Conservation (phyloP, 2,888 invertebrate genomes). For the Toxonevra muliebris region DNA sequence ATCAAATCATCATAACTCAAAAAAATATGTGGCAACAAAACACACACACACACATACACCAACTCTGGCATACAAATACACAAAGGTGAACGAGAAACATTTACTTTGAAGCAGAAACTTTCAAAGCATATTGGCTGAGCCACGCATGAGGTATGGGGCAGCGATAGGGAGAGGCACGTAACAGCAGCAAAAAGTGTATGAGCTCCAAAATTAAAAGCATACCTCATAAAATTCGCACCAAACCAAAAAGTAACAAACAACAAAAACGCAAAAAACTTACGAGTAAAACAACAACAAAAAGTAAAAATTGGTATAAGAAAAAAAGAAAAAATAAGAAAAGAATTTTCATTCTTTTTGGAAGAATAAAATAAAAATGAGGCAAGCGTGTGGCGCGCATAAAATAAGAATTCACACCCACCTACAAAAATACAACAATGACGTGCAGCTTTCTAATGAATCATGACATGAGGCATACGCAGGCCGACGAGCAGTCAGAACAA, state of each 20-base stretch:
- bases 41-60: too few species aligned
- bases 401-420: conserved; percentile 41
- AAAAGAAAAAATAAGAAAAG: not conserved
- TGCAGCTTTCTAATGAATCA: too few species aligned
- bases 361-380: conserved; percentile 40
- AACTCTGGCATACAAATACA: too few species aligned
- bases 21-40: not conserved
- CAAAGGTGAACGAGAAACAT: not conserved
- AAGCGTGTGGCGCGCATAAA: conserved; percentile 50
- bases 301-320: not conserved
- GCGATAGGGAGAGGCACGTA: conserved; percentile 14
- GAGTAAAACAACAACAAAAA: conserved; percentile 11
- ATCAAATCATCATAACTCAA: conserved; percentile 16
- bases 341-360: not conserved
- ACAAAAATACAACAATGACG: not conserved
- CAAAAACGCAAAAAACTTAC: not conserved
- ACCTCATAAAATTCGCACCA: conserved; percentile 12
- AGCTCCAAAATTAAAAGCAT: conserved; percentile 10
- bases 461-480: conserved; percentile 2
- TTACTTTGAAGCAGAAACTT: conserved; percentile 8
- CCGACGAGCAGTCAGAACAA: conserved; percentile 1
- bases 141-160: not conserved
- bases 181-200: conserved; percentile 9
- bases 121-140: not conserved
- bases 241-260: not conserved